Evolutionary conservation across 2,888 invertebrate genomes (phyloP).

Genomic region (Pristionchus entomophagus): DNA sequence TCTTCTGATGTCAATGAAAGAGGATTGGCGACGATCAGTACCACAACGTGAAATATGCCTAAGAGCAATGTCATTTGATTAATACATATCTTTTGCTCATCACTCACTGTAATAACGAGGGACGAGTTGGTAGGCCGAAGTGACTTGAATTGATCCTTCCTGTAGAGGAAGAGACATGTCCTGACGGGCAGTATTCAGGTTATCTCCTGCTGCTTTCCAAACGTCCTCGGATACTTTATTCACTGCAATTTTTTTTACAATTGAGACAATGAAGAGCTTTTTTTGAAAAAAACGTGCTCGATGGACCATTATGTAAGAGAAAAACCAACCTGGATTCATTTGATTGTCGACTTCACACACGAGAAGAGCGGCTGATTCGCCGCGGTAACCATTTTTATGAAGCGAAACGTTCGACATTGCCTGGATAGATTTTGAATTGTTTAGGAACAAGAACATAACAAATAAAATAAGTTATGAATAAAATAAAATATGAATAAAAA

Average conservation of each 20-base stretch:
- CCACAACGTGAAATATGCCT: not conserved
- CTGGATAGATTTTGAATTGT: too few species aligned
- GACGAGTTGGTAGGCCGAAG: not conserved
- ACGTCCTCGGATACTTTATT: not conserved
- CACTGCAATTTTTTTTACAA: not conserved
- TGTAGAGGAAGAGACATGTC: not conserved
- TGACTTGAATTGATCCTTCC: not conserved
- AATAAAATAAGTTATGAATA: too few species aligned
- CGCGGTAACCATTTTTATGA: too few species aligned
- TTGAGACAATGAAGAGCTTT: too few species aligned
- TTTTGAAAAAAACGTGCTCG: too few species aligned
- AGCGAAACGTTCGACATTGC: too few species aligned
- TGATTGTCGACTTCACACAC: not conserved
- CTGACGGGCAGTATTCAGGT: not conserved
- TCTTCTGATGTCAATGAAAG: not conserved
- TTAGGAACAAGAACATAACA: too few species aligned
- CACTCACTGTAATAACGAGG: too few species aligned
- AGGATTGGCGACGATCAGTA: not conserved
- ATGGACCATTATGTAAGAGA: too few species aligned
- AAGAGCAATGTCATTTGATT: not conserved
- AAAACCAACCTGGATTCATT: not conserved
- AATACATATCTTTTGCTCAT: too few species aligned
- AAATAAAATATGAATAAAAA: too few species aligned
- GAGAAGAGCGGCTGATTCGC: not conserved
- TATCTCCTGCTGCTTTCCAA: not conserved